A percentile compares a stretch with the other conserved stretches of the same genome.
Evolutionary conservation across 2,797 vertebrate genomes (phyloP).

Genomic region (Pristis pectinata): DNA sequence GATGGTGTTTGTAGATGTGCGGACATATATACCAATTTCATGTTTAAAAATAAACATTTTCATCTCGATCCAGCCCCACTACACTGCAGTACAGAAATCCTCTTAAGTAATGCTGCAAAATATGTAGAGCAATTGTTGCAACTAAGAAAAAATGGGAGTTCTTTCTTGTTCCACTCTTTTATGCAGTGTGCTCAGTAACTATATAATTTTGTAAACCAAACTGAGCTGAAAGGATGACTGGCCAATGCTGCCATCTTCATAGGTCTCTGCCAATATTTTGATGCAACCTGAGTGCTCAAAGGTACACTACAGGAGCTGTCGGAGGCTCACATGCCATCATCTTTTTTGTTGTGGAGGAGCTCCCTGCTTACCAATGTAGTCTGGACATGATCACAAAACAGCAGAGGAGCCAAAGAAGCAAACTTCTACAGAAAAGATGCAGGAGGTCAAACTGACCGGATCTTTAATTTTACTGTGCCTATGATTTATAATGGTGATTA

Average conservation of each 20-base stretch:
- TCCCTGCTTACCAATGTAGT: background rate
- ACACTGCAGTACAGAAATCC: background rate
- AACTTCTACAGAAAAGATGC: background rate
- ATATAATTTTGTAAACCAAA: too few species aligned
- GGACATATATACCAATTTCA: background rate
- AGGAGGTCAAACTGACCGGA: background rate
- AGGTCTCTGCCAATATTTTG: background rate
- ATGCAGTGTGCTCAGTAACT: background rate
- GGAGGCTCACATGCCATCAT: background rate
- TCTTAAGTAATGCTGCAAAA: background rate
- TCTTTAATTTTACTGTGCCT: background rate
- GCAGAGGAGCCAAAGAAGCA: background rate
- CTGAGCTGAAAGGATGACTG: background rate
- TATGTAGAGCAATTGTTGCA: background rate
- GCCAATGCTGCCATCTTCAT: background rate
- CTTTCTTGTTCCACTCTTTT: background rate
- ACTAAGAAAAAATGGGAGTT: background rate
- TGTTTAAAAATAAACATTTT: background rate
- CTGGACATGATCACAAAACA: background rate
- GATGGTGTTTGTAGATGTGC: background rate
- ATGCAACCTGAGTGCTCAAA: background rate
- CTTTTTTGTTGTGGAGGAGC: background rate
- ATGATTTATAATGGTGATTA: background rate
- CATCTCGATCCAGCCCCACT: background rate
- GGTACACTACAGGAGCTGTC: background rate